Conservation (phyloP, 2,888 invertebrate species). For the Watsonalla cultraria region DNA sequence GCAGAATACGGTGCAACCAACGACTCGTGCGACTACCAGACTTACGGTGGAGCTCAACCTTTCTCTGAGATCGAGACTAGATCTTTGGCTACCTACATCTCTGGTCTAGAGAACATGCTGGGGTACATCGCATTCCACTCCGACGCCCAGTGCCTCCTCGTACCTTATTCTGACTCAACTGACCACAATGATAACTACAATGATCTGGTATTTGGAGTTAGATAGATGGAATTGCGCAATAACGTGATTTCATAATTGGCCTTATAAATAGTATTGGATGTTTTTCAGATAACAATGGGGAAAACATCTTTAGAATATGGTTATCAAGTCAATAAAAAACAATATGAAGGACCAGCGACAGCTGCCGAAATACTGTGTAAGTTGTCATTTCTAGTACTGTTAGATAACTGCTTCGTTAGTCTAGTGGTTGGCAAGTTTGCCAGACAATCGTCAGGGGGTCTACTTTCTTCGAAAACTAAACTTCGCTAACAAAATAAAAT, state of each 20-base stretch:
- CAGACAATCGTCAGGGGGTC: too few species aligned
- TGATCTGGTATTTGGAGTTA: constrained; percentile 48
- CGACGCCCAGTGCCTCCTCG: constrained; percentile 83
- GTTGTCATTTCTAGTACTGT: constrained; percentile 15
- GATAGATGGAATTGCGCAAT: too few species aligned
- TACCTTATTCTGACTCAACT: constrained; percentile 82
- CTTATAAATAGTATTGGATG: neutral
- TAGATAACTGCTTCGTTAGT: too few species aligned
- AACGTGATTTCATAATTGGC: neutral
- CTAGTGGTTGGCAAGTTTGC: too few species aligned
- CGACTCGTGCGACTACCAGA: constrained; percentile 81
- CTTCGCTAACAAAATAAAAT: neutral
- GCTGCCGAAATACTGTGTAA: constrained; percentile 78
- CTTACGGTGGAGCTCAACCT: constrained; percentile 81
- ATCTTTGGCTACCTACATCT: constrained; percentile 76
- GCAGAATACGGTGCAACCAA: constrained; percentile 59
- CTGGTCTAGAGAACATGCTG: constrained; percentile 68
- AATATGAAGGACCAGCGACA: constrained; percentile 67
- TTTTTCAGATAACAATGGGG: constrained; percentile 53
- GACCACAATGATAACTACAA: constrained; percentile 70
- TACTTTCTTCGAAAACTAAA: too few species aligned
- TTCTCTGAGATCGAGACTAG: constrained; percentile 86
- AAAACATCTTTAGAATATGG: constrained; percentile 54
- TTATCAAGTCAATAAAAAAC: constrained; percentile 50
- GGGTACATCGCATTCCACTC: constrained; percentile 87